Evolutionary conservation across 2,888 invertebrate species (phyloP), one percentile per base, ranked within the genome.

Genomic region (Acheta domesticus): DNA sequence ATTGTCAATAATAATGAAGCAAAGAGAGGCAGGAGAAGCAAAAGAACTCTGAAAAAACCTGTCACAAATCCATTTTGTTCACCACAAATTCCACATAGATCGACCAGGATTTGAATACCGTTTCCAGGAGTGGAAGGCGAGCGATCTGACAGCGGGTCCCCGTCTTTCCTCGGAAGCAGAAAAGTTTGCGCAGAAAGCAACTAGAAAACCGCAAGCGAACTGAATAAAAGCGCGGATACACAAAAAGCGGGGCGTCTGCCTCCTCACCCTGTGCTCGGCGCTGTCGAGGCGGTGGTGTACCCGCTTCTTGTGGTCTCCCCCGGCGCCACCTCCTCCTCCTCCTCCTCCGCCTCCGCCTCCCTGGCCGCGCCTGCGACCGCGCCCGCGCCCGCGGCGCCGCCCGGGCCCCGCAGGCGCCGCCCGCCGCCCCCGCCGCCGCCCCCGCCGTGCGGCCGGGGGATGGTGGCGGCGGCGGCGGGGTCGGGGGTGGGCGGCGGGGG

Each of bases 271-370:
- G 62, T 19, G 62, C 8, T 62, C 62, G 4, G 16, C 11, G 62
- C 62, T 62, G 74, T 77, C 77, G 48, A 62, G 62, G 14, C 62
- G 14, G 16, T 62, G 62, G 14, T 76, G 76, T 49, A 23, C 77
- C 74, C 74, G 62, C 78, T 81, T 79, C 79, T 80, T 80, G 79
- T 80, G 79, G 14, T 80, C 77, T 12, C 79, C 75, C n/a, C 12
- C 62, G 62, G 4, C 16, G 16, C 62, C 16, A 1, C 62, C n/a
- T 8, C 62, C 50, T 1, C 50, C 14, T 1, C 50, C 50, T 50
- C 50, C 14, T 2, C 50, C 62, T 2, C 62, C 62, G 16, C 62
- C 16, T 1, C 8, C 16, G 14, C 62, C 80, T n/a, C n/a, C n/a
- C n/a, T n/a, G n/a, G n/a, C n/a, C n/a, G n/a, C 62, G 16, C 62